These are phyloP conservation scores for Halesus radiatus DNA, from an alignment of 1,140 invertebrate species.

Conservation along the genomic window DNA sequence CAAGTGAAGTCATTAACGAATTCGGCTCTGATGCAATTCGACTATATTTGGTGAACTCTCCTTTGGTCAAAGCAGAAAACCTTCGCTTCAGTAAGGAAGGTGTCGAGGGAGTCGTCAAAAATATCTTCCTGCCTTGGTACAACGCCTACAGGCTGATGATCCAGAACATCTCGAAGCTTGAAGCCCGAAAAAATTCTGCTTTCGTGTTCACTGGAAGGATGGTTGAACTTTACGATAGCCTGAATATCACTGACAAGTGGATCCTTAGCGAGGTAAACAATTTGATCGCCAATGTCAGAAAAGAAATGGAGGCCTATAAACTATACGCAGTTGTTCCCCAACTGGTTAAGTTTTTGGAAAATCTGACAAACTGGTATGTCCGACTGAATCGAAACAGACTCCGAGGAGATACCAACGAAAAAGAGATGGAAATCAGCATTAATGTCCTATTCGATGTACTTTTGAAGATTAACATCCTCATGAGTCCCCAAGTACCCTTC, in stretches of 20 bases:
- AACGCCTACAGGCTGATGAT: constrained; percentile 97
- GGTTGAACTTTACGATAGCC: constrained; percentile 61
- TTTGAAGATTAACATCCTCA: constrained; percentile 90
- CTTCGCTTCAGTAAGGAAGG: constrained; percentile 97
- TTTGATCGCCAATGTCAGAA: constrained; percentile 89
- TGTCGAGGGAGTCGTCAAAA: constrained; percentile 95
- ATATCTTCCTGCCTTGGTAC: constrained; percentile 98
- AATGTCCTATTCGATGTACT: constrained; percentile 92
- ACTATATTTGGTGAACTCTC: constrained; percentile 97
- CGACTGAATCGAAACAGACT: constrained; percentile 95
- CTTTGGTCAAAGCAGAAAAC: constrained; percentile 97
- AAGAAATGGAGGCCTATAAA: constrained; percentile 95
- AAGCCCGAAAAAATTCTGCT: constrained; percentile 76
- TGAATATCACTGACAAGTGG: constrained; percentile 98
- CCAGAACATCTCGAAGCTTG: constrained; percentile 90
- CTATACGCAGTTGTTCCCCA: constrained; percentile 96
- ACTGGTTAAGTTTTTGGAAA: constrained; percentile 96
- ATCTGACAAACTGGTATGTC: constrained; percentile 99
- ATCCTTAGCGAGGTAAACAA: constrained; percentile 95
- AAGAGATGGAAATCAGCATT: constrained; percentile 87
- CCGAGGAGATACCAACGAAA: constrained; percentile 84
- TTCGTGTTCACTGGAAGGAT: constrained; percentile 77
- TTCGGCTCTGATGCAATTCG: constrained; percentile 97
- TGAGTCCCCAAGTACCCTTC: constrained; percentile 98
- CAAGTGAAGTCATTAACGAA: constrained; percentile 90